Conservation (phyloP, 2,888 invertebrate species). For the Sericinus montela region DNA sequence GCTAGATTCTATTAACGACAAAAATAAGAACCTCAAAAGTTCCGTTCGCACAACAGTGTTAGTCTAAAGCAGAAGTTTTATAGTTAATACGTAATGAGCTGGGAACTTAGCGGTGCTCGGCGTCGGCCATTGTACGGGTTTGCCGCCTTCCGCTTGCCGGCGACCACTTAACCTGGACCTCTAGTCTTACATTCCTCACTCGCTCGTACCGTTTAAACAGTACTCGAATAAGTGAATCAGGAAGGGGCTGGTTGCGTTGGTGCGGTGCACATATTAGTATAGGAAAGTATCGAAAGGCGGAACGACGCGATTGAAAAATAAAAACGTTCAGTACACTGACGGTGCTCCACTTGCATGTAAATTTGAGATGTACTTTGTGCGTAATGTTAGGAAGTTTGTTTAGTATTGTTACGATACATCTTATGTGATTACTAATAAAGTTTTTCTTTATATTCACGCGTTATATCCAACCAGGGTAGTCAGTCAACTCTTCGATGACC, state of each 20-base stretch:
- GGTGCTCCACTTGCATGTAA: slow-evolving; percentile 52
- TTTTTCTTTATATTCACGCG: no score
- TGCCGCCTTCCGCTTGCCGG: slow-evolving; percentile 64
- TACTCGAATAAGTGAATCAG: slow-evolving; percentile 33
- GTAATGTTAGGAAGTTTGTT: slow-evolving; percentile 26
- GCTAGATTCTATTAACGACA: slow-evolving; percentile 22
- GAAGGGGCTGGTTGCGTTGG: slow-evolving; percentile 41
- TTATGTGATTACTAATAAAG: neutral
- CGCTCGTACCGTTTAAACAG: slow-evolving; percentile 37
- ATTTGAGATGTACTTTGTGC: slow-evolving; percentile 32
- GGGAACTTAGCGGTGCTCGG: slow-evolving; percentile 66
- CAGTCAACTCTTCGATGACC: no score
- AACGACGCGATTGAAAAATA: slow-evolving; percentile 72
- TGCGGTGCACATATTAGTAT: slow-evolving; percentile 49
- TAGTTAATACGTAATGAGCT: slow-evolving; percentile 72
- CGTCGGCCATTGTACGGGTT: slow-evolving; percentile 68
- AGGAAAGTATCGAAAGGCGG: slow-evolving; percentile 75
- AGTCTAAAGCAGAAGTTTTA: slow-evolving; percentile 49
- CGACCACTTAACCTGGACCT: slow-evolving; percentile 50
- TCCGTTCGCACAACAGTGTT: slow-evolving; percentile 40
- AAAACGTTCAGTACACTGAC: slow-evolving; percentile 48
- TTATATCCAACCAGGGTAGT: no score
- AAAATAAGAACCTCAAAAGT: slow-evolving; percentile 26
- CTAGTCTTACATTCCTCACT: slow-evolving; percentile 41
- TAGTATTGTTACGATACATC: slow-evolving; percentile 12